Conservation (phyloP, 2,888 invertebrate genomes). For the Phortica okadai region DNA sequence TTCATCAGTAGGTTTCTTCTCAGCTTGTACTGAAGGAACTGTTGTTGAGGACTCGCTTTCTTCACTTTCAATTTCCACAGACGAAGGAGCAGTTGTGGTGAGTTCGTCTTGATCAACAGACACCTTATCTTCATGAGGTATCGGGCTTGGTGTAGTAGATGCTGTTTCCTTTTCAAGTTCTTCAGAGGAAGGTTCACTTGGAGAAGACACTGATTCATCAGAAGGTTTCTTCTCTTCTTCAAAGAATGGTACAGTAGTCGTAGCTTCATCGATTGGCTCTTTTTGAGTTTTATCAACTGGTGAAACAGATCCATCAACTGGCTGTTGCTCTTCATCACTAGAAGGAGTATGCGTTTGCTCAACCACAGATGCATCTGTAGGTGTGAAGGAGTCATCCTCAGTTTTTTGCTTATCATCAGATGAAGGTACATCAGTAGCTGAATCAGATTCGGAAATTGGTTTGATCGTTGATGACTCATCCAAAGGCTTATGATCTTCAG, state of each 20-base stretch:
- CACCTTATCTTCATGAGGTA: constrained; percentile 35
- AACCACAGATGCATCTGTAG: no score
- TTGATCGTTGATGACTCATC: no score
- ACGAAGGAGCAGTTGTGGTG: constrained; percentile 36
- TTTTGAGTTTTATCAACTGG: constrained; percentile 32
- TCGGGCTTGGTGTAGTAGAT: constrained; percentile 36
- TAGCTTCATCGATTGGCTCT: constrained; percentile 27
- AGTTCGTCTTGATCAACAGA: constrained; percentile 30
- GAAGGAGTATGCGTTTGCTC: not conserved
- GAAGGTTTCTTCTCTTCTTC: constrained; percentile 30
- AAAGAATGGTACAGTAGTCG: constrained; percentile 25
- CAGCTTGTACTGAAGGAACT: constrained; percentile 31
- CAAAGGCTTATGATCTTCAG: not conserved
- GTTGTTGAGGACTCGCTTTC: constrained; percentile 14
- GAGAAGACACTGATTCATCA: constrained; percentile 17
- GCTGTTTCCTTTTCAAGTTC: constrained; percentile 36
- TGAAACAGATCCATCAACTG: constrained; percentile 23
- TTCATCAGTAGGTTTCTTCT: constrained; percentile 27
- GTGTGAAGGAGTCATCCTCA: no score
- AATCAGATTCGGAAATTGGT: no score
- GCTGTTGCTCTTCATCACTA: constrained; percentile 40
- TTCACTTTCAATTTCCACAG: constrained; percentile 42
- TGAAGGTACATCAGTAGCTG: constrained; percentile 28
- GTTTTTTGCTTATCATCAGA: constrained; percentile 7
- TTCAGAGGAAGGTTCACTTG: constrained; percentile 29